phyloP scores from a whole-genome alignment of 2,113 vertebrate genomes.

The Ceyx melanurus region DNA sequence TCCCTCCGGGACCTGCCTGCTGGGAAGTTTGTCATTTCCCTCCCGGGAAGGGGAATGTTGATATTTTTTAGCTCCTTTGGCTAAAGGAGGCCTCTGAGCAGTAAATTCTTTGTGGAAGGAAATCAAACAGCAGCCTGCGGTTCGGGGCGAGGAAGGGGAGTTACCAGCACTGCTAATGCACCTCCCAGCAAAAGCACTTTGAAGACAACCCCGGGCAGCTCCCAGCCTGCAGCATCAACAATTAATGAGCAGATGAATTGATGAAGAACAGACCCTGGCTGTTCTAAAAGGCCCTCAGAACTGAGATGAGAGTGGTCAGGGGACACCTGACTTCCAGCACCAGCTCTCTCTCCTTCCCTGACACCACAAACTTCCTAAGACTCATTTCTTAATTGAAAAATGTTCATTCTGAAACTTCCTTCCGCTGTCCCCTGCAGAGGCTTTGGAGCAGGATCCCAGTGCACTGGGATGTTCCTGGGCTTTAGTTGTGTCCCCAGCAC shows the following conservation, averaged over 20 bases:
- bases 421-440: not conserved
- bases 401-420: not conserved
- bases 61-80: not conserved
- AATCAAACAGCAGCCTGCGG: not conserved
- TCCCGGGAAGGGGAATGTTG: not conserved
- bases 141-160: not conserved
- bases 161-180: not conserved
- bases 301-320: not conserved
- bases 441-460: not conserved
- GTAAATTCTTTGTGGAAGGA: constrained; percentile 12
- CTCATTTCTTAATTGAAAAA: no score
- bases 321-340: not conserved
- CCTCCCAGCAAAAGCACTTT: not conserved
- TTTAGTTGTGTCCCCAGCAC: not conserved
- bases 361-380: not conserved
- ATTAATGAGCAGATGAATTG: not conserved
- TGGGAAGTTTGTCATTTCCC: not conserved
- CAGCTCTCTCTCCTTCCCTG: not conserved
- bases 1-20: not conserved
- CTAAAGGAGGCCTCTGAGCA: not conserved
- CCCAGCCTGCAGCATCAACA: not conserved
- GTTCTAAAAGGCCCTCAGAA: not conserved
- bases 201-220: not conserved
- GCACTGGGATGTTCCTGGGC: rapidly evolving
- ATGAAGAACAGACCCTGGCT: not conserved